Base-by-base conservation (phyloP, 2,797 vertebrate species). In the Brachyalestes nurse region DNA sequence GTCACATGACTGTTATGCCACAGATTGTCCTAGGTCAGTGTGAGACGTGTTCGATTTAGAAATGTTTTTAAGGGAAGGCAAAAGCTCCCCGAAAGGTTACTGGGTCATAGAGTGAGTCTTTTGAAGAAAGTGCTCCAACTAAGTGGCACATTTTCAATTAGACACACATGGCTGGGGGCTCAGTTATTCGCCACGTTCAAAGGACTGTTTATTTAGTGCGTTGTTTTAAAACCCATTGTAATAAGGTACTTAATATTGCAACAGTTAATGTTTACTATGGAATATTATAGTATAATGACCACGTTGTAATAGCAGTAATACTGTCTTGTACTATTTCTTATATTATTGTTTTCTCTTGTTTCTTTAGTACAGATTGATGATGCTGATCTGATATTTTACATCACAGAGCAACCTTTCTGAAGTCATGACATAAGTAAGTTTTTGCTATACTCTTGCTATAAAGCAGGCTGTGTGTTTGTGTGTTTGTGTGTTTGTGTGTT, bases 401-500 rank as follows among this genome's bases (percentile, higher is more conserved):
- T 38, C 25, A 16, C 7, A 66, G 51, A 77, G 71, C 57, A 64
- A 51, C 10, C 51, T 67, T 72, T 66, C 71, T 51, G 72, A 81
- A 77, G 72, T 60, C 45, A 77, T 83, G 81, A 74, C 70, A 70
- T 85, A 65, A 81, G 84, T 81, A 49, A 79, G 84, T 80, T 17
- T 28, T 19, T 34, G 25, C 6, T 64, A 17, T 1, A 8, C 23
- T 17, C 14, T 19, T 38, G 13, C 38, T 72, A 19, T 64, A 25
- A 72, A 53, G 51, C 51, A 58, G n/a, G 7, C n/a, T 8, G 6
- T 13, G 12, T 38, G 67, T 73, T 17, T 34, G 34, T 34, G 34
- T 34, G 34, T 34, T 2, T 34, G 34, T 34, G 2, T 34, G 34
- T 34, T 2, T 69, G 3, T 69, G n/a, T 25, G 5, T 49, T 17